Percentiles rank a stretch among this genome's conserved stretches.
Evolutionary conservation across 2,797 vertebrate species (phyloP).

Genomic region (Helostoma temminkii): DNA sequence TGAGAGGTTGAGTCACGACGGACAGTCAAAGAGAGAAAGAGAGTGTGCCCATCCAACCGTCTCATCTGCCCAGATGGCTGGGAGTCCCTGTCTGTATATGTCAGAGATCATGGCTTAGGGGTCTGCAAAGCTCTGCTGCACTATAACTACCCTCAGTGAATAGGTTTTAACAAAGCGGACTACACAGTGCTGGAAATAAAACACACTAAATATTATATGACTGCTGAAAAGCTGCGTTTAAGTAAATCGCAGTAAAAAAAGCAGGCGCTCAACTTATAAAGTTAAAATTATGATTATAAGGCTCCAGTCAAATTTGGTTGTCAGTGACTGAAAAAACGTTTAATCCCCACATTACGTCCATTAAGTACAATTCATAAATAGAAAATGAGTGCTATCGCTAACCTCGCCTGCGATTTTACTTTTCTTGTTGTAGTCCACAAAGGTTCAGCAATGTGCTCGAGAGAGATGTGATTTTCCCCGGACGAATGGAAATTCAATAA

Average conservation of each 20-base stretch:
- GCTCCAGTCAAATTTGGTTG: slow-evolving; percentile 19
- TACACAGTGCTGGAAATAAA: slow-evolving; percentile 3
- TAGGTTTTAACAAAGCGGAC: slow-evolving; percentile 27
- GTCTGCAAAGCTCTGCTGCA: slow-evolving; percentile 53
- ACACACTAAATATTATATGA: slow-evolving; percentile 1
- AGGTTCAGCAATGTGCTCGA: background rate
- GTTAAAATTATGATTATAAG: slow-evolving; percentile 15
- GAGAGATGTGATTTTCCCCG: background rate
- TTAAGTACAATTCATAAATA: slow-evolving; percentile 29
- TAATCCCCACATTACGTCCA: slow-evolving; percentile 17
- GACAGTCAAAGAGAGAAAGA: slow-evolving; percentile 28
- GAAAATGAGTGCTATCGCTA: slow-evolving; percentile 5
- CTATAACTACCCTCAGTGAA: slow-evolving; percentile 34
- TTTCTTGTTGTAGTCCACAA: background rate
- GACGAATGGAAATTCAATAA: background rate
- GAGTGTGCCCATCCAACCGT: slow-evolving; percentile 45
- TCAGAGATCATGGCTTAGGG: slow-evolving; percentile 67
- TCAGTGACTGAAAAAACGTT: slow-evolving; percentile 37
- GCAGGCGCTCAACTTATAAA: slow-evolving; percentile 14
- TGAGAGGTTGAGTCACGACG: slow-evolving; percentile 34
- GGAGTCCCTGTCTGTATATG: slow-evolving; percentile 60
- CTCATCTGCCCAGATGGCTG: slow-evolving; percentile 74
- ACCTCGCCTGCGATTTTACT: slow-evolving; percentile 1
- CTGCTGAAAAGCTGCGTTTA: background rate
- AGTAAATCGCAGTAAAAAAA: background rate